A percentile compares a stretch with the other conserved stretches of the same genome.
Evolutionary conservation across 2,797 vertebrate species (phyloP).

Genomic region (Hydrophis major): DNA sequence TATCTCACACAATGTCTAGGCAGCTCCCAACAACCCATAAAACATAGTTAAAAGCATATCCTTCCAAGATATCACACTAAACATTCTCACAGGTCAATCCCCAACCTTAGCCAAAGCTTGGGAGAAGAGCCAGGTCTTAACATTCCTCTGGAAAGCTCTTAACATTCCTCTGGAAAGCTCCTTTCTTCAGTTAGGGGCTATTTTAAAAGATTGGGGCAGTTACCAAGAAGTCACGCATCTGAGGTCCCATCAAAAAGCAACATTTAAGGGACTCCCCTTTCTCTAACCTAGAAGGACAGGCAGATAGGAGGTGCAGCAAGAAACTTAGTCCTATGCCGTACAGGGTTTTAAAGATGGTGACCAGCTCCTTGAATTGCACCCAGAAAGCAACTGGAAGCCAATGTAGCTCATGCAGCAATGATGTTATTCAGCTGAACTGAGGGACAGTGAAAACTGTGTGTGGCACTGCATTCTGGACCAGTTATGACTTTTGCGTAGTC

Average conservation of each 20-base stretch:
- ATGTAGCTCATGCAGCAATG: not conserved
- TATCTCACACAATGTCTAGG: not conserved
- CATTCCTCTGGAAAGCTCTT: not conserved
- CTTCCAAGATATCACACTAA: not conserved
- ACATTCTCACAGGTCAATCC: not conserved
- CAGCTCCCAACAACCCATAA: not conserved
- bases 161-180: not conserved
- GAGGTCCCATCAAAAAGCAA: not conserved
- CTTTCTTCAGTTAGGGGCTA: not conserved
- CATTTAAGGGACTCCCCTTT: not conserved
- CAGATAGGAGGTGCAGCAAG: not conserved
- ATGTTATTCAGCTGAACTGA: not conserved
- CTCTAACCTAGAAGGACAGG: not conserved
- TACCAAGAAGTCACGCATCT: not conserved
- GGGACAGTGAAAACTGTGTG: not conserved
- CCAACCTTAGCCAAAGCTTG: not conserved
- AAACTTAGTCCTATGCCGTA: not conserved
- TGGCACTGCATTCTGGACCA: not conserved
- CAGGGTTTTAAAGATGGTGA: not conserved
- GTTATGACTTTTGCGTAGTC: not conserved
- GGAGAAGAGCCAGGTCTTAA: not conserved
- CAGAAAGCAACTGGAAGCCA: not conserved
- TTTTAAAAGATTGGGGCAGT: not conserved
- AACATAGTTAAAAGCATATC: not conserved
- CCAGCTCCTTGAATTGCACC: not conserved